Conservation (phyloP, 2,113 vertebrate species). For the Pristiophorus japonicus region DNA sequence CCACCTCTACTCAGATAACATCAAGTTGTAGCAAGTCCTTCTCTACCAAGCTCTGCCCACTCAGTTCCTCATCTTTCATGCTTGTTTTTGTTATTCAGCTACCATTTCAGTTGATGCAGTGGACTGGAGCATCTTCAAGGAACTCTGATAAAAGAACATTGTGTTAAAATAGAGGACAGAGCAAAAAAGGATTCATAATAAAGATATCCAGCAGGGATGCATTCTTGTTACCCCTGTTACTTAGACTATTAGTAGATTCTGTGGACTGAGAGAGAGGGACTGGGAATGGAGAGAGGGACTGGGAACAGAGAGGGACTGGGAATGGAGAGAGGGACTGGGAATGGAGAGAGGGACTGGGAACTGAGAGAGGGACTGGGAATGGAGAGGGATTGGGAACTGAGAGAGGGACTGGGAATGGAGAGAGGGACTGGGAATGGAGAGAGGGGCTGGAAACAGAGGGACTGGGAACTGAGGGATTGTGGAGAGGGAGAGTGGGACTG, state of each 20-base stretch:
- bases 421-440: too few species aligned
- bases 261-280: background rate
- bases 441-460: too few species aligned
- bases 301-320: too few species aligned
- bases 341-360: too few species aligned
- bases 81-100: background rate
- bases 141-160: background rate
- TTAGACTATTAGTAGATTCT: background rate
- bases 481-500: too few species aligned
- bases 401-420: too few species aligned
- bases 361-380: too few species aligned
- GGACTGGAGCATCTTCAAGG: background rate
- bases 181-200: background rate
- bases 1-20: background rate
- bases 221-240: background rate
- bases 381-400: too few species aligned
- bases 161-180: background rate
- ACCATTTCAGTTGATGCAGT: background rate
- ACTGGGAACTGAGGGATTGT: too few species aligned
- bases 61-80: background rate
- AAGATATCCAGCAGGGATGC: background rate
- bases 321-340: too few species aligned
- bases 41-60: background rate
- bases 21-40: background rate
- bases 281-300: too few species aligned